Evolutionary conservation across 2,113 vertebrate genomes (phyloP).

Genomic region (Chelonoidis abingdonii): DNA sequence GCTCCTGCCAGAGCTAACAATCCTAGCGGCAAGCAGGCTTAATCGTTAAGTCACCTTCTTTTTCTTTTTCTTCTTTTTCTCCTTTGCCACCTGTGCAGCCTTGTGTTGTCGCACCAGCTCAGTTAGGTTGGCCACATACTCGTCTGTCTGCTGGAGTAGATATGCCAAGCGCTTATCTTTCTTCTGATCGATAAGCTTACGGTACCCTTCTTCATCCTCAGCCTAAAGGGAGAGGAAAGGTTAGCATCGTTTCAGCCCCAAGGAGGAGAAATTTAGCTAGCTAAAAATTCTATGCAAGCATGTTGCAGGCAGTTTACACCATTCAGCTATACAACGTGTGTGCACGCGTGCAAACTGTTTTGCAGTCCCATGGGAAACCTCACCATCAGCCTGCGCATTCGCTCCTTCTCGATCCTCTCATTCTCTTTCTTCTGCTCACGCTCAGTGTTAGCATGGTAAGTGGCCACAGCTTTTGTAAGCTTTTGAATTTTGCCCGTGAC

Average conservation of each 20-base stretch:
- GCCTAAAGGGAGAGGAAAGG: slow-evolving; percentile 75
- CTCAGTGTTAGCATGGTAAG: slow-evolving; percentile 97
- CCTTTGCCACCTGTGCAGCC: slow-evolving; percentile 94
- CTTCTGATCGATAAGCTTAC: slow-evolving; percentile 98
- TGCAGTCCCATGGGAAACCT: not conserved
- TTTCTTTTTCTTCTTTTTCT: slow-evolving; percentile 97
- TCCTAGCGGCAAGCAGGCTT: not conserved
- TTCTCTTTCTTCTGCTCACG: slow-evolving; percentile 99
- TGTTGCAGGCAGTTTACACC: accelerated
- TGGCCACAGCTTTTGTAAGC: slow-evolving; percentile 95
- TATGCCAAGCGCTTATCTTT: slow-evolving; percentile 98
- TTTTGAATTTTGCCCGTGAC: slow-evolving; percentile 97
- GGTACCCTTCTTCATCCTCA: slow-evolving; percentile 96
- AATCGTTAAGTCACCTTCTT: slow-evolving; percentile 81
- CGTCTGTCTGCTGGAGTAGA: slow-evolving; percentile 96
- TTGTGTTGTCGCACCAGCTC: slow-evolving; percentile 97
- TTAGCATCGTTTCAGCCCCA: too few relatives aligned
- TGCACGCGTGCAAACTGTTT: accelerated
- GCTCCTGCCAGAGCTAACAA: not conserved
- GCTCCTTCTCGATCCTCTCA: slow-evolving; percentile 96
- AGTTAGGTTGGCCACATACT: slow-evolving; percentile 97
- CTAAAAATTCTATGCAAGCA: accelerated
- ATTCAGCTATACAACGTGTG: not conserved
- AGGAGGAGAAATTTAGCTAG: not conserved
- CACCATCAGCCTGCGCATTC: slow-evolving; percentile 97